Evolutionary conservation across 2,888 invertebrate species (phyloP), one percentile per base, ranked within the genome.

Genomic region (Acanthosepion esculentum): DNA sequence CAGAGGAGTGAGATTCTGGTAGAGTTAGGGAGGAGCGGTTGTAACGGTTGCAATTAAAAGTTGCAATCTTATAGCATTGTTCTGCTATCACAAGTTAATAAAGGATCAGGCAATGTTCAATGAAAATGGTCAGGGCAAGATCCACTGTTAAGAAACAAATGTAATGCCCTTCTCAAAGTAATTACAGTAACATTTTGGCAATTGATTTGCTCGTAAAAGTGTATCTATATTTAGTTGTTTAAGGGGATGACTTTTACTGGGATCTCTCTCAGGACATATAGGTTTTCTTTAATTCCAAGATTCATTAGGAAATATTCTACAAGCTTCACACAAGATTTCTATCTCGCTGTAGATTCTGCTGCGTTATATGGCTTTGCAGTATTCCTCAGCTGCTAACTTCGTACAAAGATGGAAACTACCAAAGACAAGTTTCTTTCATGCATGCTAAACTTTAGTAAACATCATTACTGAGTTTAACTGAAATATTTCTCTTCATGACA

Each of bases 51-150:
- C 78, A 78, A 78, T 78, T 78, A 78, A 5, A 33, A 78, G 78
- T 15, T 59, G 41, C 41, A 3, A 59, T 59, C 59, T 59, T 26
- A 59, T n/a, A 10, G 78, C 78, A 10, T 78, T 78, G 78, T 78
- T 78, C 78, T 78, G n/a, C 78, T 78, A 78, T 78, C 78, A n/a
- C 78, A 78, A 78, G 78, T 78, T 78, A 78, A 78, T 78, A 78
- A 78, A 78, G 33, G n/a, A n/a, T 18, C 78, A n/a, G n/a, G 15
- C 8, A 29, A 33, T 78, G 78, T n/a, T 78, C 78, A 78, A 2
- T 78, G 78, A 78, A 33, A 78, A 78, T 78, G 78, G n/a, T n/a
- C 78, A n/a, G n/a, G 6, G 78, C 8, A 33, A 78, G 10, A 78
- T 78, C n/a, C n/a, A 78, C 12, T 78, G 78, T 10, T 4, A 15